phyloP scores from a whole-genome alignment of 2,797 vertebrate genomes.

The Xiphorhynchus erythropygius region DNA sequence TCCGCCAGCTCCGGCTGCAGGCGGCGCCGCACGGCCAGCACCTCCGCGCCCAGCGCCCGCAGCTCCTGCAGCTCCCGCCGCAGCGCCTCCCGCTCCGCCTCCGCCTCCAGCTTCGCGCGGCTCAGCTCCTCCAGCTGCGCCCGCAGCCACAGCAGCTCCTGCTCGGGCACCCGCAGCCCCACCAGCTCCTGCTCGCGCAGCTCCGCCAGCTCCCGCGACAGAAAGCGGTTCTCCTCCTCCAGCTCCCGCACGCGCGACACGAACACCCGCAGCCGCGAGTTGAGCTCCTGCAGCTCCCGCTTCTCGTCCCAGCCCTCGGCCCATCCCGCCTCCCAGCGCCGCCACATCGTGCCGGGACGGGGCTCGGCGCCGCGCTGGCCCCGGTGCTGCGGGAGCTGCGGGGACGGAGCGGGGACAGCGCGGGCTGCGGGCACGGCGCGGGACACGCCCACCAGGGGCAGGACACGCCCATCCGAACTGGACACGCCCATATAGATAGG shows the following conservation, averaged over 20 bases:
- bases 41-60: constrained; percentile 78
- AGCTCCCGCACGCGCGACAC: constrained; percentile 86
- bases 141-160: constrained; percentile 83
- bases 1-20: constrained; percentile 83
- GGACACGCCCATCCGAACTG: too few species aligned
- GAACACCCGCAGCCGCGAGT: constrained; percentile 86
- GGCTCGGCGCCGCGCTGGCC: not conserved
- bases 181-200: constrained; percentile 68
- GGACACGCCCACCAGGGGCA: too few species aligned
- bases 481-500: too few species aligned
- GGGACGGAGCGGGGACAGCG: too few species aligned
- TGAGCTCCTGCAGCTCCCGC: constrained; percentile 89
- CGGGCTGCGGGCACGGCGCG: too few species aligned
- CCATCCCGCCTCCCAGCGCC: constrained; percentile 71
- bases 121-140: constrained; percentile 83
- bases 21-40: constrained; percentile 76
- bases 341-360: constrained; percentile 78
- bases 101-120: constrained; percentile 82
- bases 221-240: constrained; percentile 87
- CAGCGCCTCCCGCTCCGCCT: constrained; percentile 87
- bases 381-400: not conserved
- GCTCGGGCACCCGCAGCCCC: constrained; percentile 65
- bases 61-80: constrained; percentile 82
- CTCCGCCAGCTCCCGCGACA: constrained; percentile 81
- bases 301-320: constrained; percentile 79